Conservation (phyloP, 2,888 invertebrate genomes). For the Plebejus anna region DNA sequence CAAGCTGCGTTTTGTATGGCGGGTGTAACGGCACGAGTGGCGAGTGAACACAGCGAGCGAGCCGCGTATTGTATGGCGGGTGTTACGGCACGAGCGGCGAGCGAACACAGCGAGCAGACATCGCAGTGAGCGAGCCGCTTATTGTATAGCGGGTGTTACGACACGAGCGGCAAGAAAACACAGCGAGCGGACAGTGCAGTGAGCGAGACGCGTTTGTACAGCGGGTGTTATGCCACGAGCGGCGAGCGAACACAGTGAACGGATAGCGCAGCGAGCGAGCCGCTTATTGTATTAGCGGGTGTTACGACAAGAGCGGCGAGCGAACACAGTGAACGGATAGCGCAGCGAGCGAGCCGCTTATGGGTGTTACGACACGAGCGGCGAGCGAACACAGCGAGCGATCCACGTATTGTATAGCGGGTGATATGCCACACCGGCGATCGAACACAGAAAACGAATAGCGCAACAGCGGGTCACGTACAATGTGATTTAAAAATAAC, state of each 20-base stretch:
- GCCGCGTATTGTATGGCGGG: no score
- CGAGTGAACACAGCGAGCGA: no score
- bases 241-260: neutral
- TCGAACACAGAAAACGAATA: neutral
- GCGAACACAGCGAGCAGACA: no score
- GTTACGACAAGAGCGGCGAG: neutral
- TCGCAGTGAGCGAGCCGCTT: neutral
- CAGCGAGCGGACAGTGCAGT: neutral
- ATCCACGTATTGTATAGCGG: neutral
- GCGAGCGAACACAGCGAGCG: neutral
- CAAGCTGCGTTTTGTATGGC: no score
- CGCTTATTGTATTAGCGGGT: neutral
- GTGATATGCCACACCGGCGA: neutral
- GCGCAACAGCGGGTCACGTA: neutral
- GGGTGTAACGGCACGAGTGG: neutral
- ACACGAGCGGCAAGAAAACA: neutral
- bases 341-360: neutral
- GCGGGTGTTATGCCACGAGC: neutral
- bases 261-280: neutral
- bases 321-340: neutral
- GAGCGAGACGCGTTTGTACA: no score
- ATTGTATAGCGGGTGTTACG: neutral
- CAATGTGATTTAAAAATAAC: neutral
- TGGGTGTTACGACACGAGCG: no score
- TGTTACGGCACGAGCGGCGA: neutral